Evolutionary conservation across 2,888 invertebrate species (phyloP).

Genomic region (Noctua comes): DNA sequence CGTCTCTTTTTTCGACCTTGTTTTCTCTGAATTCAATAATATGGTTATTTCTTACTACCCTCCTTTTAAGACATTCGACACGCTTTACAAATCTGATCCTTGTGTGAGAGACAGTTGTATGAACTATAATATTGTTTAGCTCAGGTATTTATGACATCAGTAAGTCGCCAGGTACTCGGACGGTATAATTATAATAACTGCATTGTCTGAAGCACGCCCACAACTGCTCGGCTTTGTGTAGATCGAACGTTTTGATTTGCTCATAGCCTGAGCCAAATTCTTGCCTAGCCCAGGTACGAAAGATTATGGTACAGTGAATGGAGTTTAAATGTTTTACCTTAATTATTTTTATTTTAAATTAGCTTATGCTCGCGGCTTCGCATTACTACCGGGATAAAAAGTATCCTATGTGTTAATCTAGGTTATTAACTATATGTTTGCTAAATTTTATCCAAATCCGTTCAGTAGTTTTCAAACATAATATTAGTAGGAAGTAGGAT

Average conservation of each 20-base stretch:
- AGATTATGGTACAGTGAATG: background rate
- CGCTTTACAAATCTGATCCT: background rate
- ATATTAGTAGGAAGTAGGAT: no score
- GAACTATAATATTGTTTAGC: background rate
- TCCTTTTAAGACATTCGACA: no score
- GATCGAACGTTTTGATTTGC: background rate
- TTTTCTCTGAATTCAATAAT: background rate
- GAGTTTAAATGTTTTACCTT: background rate
- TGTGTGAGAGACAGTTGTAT: slow-evolving; percentile 8
- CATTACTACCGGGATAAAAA: background rate
- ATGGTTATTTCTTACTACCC: background rate
- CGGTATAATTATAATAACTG: slow-evolving; percentile 10
- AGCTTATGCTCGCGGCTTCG: background rate
- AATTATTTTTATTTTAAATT: background rate
- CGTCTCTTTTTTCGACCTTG: background rate
- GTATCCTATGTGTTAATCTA: background rate
- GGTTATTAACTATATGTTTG: no score
- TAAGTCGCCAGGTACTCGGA: background rate
- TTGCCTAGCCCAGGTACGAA: background rate
- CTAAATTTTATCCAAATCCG: background rate
- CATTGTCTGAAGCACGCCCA: slow-evolving; percentile 9
- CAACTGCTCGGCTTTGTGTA: background rate
- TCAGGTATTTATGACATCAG: slow-evolving; percentile 23
- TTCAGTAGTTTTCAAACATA: background rate
- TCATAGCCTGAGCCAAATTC: background rate